Conservation (phyloP, 53 echinoderm and acorn worm species). For the Pentamera pediparva region DNA sequence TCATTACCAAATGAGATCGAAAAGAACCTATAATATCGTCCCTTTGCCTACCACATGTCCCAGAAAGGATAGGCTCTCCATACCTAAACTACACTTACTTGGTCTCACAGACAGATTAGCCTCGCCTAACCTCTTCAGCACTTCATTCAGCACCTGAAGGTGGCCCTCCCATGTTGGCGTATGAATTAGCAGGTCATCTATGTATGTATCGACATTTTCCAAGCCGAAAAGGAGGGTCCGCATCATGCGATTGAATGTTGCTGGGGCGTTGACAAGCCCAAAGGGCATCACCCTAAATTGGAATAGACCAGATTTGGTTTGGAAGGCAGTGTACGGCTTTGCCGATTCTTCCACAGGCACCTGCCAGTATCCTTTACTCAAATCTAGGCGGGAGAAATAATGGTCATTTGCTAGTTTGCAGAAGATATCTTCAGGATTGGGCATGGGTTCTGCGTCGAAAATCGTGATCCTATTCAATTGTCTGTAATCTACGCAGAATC, state of each 20-base stretch:
- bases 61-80: slow-evolving; percentile 28
- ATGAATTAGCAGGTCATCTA: too few species aligned
- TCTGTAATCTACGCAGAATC: slow-evolving; percentile 57
- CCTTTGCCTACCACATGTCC: slow-evolving; percentile 46
- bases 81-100: slow-evolving; percentile 49
- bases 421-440: slow-evolving; percentile 54
- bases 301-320: slow-evolving; percentile 41
- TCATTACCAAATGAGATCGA: too few species aligned
- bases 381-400: slow-evolving; percentile 52
- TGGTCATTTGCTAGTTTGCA: slow-evolving; percentile 19
- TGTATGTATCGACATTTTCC: slow-evolving; percentile 12
- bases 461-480: slow-evolving; percentile 49
- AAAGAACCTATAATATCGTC: too few species aligned
- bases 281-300: slow-evolving; percentile 47
- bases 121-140: slow-evolving; percentile 36
- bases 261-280: slow-evolving; percentile 41
- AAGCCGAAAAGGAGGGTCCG: slow-evolving; percentile 17
- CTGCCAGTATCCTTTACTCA: slow-evolving; percentile 68
- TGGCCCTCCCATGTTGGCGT: slow-evolving; percentile 36
- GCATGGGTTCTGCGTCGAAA: slow-evolving; percentile 63
- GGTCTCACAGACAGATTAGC: slow-evolving; percentile 40
- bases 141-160: slow-evolving; percentile 21
- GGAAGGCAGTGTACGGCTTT: slow-evolving; percentile 13
- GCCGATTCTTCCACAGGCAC: slow-evolving; percentile 1
- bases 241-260: slow-evolving; percentile 46